A percentile compares a stretch with the other conserved stretches of the same genome.
phyloP scores from a whole-genome alignment of 2,113 vertebrate genomes.

The Machaerirhynchus nigripectus region DNA sequence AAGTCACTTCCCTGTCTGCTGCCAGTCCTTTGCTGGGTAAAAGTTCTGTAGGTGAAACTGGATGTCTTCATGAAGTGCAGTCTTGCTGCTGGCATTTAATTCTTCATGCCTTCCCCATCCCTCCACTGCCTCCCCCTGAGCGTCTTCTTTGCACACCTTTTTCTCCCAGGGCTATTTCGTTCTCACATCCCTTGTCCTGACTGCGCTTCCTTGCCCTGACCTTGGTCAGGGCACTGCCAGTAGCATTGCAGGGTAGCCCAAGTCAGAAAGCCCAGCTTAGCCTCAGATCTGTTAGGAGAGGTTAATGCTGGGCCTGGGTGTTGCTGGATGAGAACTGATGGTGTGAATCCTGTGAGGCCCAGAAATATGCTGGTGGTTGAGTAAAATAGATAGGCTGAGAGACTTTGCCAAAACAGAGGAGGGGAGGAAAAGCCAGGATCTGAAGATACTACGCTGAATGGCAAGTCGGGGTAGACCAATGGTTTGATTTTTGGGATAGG shows the following conservation, averaged over 20 bases:
- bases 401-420: neutral
- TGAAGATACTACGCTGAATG: neutral
- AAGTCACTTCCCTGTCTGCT: neutral
- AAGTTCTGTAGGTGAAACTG: neutral
- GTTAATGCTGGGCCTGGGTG: neutral
- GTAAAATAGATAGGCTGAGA: neutral
- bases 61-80: neutral
- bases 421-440: neutral
- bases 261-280: neutral
- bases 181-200: neutral
- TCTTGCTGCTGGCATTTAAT: neutral
- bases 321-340: neutral
- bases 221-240: neutral
- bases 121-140: fast-evolving
- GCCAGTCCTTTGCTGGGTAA: neutral
- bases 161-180: neutral
- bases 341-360: neutral
- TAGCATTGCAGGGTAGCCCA: too few relatives aligned
- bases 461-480: neutral
- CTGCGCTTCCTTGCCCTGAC: neutral
- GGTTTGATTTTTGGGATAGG: neutral
- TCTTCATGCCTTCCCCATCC: neutral
- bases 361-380: fast-evolving
- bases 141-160: neutral
- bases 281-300: neutral